Evolutionary conservation across 2,797 vertebrate genomes (phyloP).

Genomic region (Luscinia megarhynchos): DNA sequence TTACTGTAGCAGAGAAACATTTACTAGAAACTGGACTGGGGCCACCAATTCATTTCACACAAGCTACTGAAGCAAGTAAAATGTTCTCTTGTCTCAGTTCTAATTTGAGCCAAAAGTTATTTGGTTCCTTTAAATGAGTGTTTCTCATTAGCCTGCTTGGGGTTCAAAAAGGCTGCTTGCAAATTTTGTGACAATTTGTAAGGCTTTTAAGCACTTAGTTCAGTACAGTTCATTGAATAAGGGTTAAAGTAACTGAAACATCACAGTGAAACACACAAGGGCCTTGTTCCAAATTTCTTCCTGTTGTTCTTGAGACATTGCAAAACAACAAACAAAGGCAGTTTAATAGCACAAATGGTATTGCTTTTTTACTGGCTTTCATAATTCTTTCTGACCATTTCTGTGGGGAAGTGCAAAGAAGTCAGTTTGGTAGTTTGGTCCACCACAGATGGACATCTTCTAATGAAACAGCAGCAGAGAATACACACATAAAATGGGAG

Average conservation of each 20-base stretch:
- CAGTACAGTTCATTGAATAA: conserved; percentile 22
- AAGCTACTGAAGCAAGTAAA: conserved; percentile 39
- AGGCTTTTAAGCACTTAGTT: conserved; percentile 40
- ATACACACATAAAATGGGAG: background rate
- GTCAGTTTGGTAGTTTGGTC: background rate
- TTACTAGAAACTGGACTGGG: conserved; percentile 60
- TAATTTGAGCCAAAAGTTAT: conserved; percentile 32
- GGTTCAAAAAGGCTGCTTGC: background rate
- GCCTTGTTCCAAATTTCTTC: background rate
- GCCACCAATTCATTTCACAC: conserved; percentile 59
- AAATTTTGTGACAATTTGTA: conserved; percentile 23
- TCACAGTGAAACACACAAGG: background rate
- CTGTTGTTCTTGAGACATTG: background rate
- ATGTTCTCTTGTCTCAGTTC: conserved; percentile 26
- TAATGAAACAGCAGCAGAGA: background rate
- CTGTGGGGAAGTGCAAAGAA: background rate
- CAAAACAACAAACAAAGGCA: background rate
- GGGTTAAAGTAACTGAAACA: conserved; percentile 20
- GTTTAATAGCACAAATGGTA: background rate
- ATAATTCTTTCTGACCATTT: background rate
- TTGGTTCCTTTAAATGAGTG: conserved; percentile 27
- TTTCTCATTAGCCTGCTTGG: conserved; percentile 35
- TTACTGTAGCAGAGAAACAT: conserved; percentile 39
- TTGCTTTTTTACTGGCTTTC: conserved; percentile 1
- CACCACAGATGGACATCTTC: background rate